Percentiles rank a stretch among this genome's conserved stretches.
Evolutionary conservation across 1,140 invertebrate species (phyloP).

Genomic region (Drosophila lacertosa): DNA sequence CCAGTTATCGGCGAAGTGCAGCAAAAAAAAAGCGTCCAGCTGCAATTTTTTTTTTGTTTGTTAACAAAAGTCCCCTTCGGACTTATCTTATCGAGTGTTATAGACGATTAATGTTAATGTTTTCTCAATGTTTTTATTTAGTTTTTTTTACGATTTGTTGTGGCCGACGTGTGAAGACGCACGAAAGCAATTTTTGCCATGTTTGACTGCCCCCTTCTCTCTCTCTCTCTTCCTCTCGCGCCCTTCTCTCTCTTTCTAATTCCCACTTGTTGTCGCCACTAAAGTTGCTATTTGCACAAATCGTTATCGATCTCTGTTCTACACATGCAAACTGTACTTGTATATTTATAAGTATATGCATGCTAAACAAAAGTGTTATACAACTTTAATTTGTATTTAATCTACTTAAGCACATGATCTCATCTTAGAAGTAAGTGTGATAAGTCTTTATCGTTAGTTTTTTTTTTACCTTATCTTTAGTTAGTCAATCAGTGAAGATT

Average conservation of each 20-base stretch:
- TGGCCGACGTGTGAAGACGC: conserved; percentile 66
- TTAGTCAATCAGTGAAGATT: not conserved
- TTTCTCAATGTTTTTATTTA: conserved; percentile 44
- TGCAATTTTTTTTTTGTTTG: conserved; percentile 6
- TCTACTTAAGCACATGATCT: conserved; percentile 56
- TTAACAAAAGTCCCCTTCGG: not conserved
- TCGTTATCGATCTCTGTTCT: conserved; percentile 44
- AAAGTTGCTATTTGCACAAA: conserved; percentile 58
- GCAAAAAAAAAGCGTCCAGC: not conserved
- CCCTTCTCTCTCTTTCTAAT: conserved; percentile 13
- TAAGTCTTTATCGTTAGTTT: conserved; percentile 12
- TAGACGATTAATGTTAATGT: conserved; percentile 52
- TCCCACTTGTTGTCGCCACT: conserved; percentile 1
- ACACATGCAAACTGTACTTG: no score
- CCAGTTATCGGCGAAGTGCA: conserved; percentile 58
- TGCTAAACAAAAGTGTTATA: conserved; percentile 27
- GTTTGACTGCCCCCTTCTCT: no score
- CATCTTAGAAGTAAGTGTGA: conserved; percentile 27
- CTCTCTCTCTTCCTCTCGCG: conserved; percentile 30
- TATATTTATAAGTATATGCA: conserved; percentile 1
- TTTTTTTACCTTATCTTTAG: conserved; percentile 15
- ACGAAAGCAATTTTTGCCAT: conserved; percentile 48
- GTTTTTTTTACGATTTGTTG: conserved; percentile 12
- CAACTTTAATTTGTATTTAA: conserved; percentile 51
- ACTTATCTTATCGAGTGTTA: conserved; percentile 64